Evolutionary conservation across 2,888 invertebrate genomes (phyloP), one percentile per base, ranked within the genome.

Genomic region (Ornithoptera priamus): DNA sequence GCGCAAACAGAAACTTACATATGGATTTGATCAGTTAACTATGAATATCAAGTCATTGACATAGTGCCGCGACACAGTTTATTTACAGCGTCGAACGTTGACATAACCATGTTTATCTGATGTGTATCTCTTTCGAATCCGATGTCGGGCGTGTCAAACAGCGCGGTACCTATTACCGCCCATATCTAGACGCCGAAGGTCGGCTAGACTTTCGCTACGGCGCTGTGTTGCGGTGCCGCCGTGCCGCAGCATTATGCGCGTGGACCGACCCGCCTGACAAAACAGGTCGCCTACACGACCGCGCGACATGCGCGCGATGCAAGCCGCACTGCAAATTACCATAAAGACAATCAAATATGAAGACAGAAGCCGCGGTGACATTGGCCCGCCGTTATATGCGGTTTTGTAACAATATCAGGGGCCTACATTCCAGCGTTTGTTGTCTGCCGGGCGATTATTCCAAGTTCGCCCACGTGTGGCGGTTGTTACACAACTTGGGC

Each of bases 111-210:
- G 72, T 72, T 72, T 72, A 75, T 72, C 73, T 71, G 71, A 73
- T 50, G 74, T 76, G 71, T 75, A 73, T 79, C 78, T 76, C 77
- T 80, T 77, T 81, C 77, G 79, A 83, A 81, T 83, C 78, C 78
- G 81, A 84, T 86, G 22, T 86, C 86, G 85, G 87, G 85, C 85
- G 81, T 86, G 82, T 83, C 85, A 75, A 83, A 83, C 81, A 79
- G 79, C 78, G 81, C 82, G 81, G 82, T 85, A 85, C 82, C 83
- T 83, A 85, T 81, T 84, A 80, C 83, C 85, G 84, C 80, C 89
- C 87, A 88, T 90, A 91, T 89, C 88, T 84, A 88, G 90, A 78
- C 81, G 78, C 78, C 82, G 92, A 92, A 92, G 92, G 92, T 89
- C 92, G 86, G 81, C 85, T 74, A 90, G 88, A 92, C 91, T 92